Evolutionary conservation across 2,113 vertebrate species (phyloP).

Genomic region (Myotis lucifugus): DNA sequence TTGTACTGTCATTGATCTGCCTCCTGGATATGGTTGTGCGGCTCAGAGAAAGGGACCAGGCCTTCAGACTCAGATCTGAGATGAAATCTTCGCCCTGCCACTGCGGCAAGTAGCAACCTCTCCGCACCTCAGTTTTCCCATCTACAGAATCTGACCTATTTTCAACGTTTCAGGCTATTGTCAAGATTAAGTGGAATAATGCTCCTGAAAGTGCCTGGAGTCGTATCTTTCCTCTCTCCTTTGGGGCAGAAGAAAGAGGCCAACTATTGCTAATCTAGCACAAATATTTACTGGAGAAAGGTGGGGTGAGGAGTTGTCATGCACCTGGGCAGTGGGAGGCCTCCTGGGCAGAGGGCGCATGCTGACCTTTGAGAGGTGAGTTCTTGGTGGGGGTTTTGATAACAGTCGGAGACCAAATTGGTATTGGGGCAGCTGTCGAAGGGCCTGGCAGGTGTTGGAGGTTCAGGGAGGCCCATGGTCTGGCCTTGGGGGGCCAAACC

Average conservation of each 20-base stretch:
- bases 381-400: neutral
- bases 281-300: slow-evolving; percentile 50
- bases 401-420: neutral
- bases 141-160: neutral
- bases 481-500: neutral
- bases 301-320: neutral
- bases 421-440: neutral
- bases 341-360: neutral
- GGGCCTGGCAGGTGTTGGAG: neutral
- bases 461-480: neutral
- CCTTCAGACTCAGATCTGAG: neutral
- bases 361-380: neutral
- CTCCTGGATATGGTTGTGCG: neutral
- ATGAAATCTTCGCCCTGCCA: neutral
- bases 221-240: neutral
- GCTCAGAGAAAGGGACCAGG: neutral
- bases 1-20: neutral
- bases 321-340: neutral
- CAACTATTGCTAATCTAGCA: neutral
- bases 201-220: neutral
- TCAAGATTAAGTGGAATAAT: neutral
- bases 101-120: neutral
- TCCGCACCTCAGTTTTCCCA: neutral
- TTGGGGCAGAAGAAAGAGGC: neutral
- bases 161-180: neutral